Base-by-base conservation (phyloP, 2,888 invertebrate genomes). In the Himalopsyche anomala region DNA sequence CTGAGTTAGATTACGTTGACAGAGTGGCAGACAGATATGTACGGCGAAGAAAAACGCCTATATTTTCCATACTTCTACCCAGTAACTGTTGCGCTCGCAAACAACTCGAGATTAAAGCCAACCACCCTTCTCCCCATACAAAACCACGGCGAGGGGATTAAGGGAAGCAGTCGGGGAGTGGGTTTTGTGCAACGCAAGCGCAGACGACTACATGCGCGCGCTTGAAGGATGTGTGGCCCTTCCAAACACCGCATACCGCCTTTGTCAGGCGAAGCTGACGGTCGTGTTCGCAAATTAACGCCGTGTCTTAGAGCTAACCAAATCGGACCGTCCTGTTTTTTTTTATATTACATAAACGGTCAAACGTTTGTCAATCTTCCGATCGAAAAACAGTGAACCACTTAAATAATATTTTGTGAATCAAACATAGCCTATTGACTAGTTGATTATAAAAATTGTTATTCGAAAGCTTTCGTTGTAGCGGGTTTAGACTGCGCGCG, bases 81-180 rank as follows among this genome's bases (percentile, higher is more conserved):
- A 84, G 87, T 88, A 88, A 87, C 88, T 88, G 88, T 88, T 88
- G 88, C 88, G 88, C 88, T 85, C 87, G 80, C 85, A 86, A 86
- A 86, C 86, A 86, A 84, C 86, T 82, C 81, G 74, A 81, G 85
- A 85, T 85, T 85, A 85, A 85, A 83, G 86, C 38, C 56, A 62
- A 62, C 62, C 62, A 62, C 62, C 62, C 62, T 19, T 28, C 62
- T 62, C 62, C 62, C 62, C 62, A n/a, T 62, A 62, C 62, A 62
- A 62, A 28, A 55, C 55, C 28, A 56, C 19, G 82, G 19, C 51
- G 82, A 56, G 45, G 56, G 51, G 54, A n/a, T 79, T 54, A 38
- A 12, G 51, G 86, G 69, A 74, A 36, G 80, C 81, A 81, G 81
- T 9, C 80, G 80, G 56, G 85, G 74, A 28, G 79, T 82, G 85